phyloP scores from a whole-genome alignment of 2,888 invertebrate genomes.

The Heliconius hortense region DNA sequence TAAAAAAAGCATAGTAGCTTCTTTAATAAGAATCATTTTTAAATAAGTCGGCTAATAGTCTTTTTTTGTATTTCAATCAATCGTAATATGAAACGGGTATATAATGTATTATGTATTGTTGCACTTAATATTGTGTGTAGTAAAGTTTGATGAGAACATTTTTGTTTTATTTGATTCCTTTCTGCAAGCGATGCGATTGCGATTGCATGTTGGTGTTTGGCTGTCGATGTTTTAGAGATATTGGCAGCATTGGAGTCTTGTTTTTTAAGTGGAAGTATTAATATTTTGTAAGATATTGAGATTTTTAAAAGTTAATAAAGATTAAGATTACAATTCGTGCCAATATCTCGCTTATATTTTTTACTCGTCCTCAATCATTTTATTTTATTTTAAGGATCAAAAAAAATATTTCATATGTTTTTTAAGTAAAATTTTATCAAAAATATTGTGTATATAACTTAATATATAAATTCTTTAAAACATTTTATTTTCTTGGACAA shows the following conservation, averaged over 20 bases:
- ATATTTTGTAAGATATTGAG: background rate
- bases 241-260: background rate
- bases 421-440: background rate
- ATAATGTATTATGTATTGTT: slow-evolving; percentile 61
- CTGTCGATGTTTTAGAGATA: background rate
- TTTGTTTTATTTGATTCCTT: slow-evolving; percentile 34
- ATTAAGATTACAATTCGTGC: background rate
- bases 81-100: slow-evolving; percentile 58
- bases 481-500: background rate
- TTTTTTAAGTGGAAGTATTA: background rate
- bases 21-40: background rate
- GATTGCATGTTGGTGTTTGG: slow-evolving; percentile 15
- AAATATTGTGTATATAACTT: too few relatives aligned
- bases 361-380: background rate
- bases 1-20: too few relatives aligned
- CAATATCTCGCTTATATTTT: background rate
- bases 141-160: slow-evolving; percentile 29
- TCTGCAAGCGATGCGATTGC: slow-evolving; percentile 19
- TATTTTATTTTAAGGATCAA: too few relatives aligned
- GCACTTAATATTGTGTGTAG: slow-evolving; percentile 44
- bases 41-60: background rate
- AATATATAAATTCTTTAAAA: too few relatives aligned
- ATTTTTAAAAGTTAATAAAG: background rate
- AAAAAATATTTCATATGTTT: background rate
- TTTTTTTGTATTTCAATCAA: slow-evolving; percentile 11